Evolutionary conservation across 2,888 invertebrate species (phyloP).

Genomic region (Netelia virgata): DNA sequence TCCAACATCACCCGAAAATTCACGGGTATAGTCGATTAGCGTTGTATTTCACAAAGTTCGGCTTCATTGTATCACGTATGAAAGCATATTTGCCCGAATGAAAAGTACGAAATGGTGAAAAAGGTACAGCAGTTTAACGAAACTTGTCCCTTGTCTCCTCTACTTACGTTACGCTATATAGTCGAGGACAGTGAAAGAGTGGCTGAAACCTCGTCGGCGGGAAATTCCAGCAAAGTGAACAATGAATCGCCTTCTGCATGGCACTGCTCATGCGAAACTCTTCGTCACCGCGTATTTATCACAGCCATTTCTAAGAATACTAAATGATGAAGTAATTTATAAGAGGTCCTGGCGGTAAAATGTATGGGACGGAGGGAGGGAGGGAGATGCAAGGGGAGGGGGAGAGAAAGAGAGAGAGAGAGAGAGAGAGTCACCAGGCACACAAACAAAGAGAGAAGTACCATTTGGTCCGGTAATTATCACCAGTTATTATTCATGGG

Average conservation of each 20-base stretch:
- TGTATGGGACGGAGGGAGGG: slow-evolving; percentile 47
- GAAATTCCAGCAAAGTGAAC: slow-evolving; percentile 42
- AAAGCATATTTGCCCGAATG: background rate
- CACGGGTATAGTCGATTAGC: no score
- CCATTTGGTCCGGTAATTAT: slow-evolving; percentile 66
- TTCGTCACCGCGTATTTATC: slow-evolving; percentile 57
- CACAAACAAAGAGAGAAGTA: slow-evolving; percentile 4
- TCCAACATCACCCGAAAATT: no score
- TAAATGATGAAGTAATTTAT: slow-evolving; percentile 61
- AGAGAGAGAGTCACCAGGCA: background rate
- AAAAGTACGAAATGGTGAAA: background rate
- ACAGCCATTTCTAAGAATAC: slow-evolving; percentile 47
- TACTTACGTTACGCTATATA: background rate
- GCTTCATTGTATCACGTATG: background rate
- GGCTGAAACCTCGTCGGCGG: slow-evolving; percentile 16
- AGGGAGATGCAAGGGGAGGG: background rate
- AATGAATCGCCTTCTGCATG: slow-evolving; percentile 31
- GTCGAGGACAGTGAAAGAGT: slow-evolving; percentile 10
- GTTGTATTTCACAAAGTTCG: no score
- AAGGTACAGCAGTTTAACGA: background rate
- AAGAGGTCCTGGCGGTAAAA: slow-evolving; percentile 61
- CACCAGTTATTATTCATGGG: slow-evolving; percentile 64
- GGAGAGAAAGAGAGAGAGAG: background rate
- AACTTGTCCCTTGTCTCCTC: background rate
- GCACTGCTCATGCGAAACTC: slow-evolving; percentile 1